These are phyloP conservation scores for Brenthis ino DNA, from an alignment of 2,888 invertebrate genomes.

Conservation along the genomic window DNA sequence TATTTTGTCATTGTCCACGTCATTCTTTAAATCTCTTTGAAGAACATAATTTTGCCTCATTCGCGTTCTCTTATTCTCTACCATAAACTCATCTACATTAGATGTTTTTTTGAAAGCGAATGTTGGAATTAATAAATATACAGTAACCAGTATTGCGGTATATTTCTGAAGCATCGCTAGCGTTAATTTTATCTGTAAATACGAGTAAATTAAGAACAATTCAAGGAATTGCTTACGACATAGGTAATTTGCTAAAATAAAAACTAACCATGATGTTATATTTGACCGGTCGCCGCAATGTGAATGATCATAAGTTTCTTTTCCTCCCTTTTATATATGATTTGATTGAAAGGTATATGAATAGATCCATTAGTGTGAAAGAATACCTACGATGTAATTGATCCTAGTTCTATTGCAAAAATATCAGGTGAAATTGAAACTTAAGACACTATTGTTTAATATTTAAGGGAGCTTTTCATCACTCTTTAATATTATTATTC, in stretches of 20 bases:
- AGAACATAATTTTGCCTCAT: conserved; percentile 64
- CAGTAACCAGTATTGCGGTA: conserved; percentile 52
- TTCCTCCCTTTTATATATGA: conserved; percentile 60
- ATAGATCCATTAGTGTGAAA: conserved; percentile 62
- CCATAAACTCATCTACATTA: conserved; percentile 57
- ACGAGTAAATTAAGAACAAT: conserved; percentile 43
- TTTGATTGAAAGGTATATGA: conserved; percentile 62
- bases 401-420: conserved; percentile 32
- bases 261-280: conserved; percentile 58
- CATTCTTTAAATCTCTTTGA: conserved; percentile 54
- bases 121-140: conserved; percentile 57
- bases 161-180: conserved; percentile 51
- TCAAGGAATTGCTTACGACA: not conserved
- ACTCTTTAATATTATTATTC: too few relatives aligned
- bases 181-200: conserved; percentile 58
- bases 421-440: conserved; percentile 27
- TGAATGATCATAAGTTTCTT: conserved; percentile 36
- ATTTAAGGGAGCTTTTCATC: not conserved
- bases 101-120: conserved; percentile 55
- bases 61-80: conserved; percentile 61
- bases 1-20: conserved; percentile 53
- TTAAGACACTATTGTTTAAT: conserved; percentile 18
- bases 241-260: conserved; percentile 6
- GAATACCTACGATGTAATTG: conserved; percentile 37
- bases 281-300: conserved; percentile 42